These are phyloP conservation scores for Acrobasis suavella DNA, from an alignment of 2,888 invertebrate genomes.

Conservation along the genomic window DNA sequence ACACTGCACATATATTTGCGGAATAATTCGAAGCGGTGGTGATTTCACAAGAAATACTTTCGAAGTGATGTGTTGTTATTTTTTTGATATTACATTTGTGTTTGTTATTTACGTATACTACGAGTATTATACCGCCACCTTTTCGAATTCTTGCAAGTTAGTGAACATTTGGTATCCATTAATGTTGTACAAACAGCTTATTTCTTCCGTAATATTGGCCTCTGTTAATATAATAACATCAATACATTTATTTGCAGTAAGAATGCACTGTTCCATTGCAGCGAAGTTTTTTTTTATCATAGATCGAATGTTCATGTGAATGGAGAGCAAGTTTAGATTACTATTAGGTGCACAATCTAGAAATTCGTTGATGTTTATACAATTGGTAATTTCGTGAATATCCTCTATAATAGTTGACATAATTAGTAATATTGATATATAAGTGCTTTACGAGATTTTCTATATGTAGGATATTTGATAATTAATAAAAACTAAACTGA, in stretches of 20 bases:
- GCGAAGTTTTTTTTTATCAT: conserved; percentile 25
- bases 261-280: conserved; percentile 23
- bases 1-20: neutral
- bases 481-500: neutral
- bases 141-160: conserved; percentile 21
- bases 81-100: conserved; percentile 24
- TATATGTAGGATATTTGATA: too few relatives aligned
- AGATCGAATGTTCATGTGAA: conserved; percentile 26
- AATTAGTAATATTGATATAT: neutral
- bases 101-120: conserved; percentile 28
- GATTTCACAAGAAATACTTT: conserved; percentile 26
- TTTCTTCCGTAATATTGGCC: conserved; percentile 27
- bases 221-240: conserved; percentile 30
- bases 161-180: conserved; percentile 31
- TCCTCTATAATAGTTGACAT: conserved; percentile 5
- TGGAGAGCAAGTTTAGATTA: too few relatives aligned
- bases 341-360: too few relatives aligned
- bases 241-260: conserved; percentile 8
- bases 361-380: conserved; percentile 9
- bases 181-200: conserved; percentile 27
- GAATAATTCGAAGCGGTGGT: conserved; percentile 22
- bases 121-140: conserved; percentile 33
- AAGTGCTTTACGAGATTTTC: too few relatives aligned
- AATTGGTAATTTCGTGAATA: conserved; percentile 3
- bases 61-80: conserved; percentile 26